A percentile compares a stretch with the other conserved stretches of the same genome.
These are phyloP conservation scores for Lacanobia wlatinum DNA, from an alignment of 2,888 invertebrate species.

Conservation along the genomic window DNA sequence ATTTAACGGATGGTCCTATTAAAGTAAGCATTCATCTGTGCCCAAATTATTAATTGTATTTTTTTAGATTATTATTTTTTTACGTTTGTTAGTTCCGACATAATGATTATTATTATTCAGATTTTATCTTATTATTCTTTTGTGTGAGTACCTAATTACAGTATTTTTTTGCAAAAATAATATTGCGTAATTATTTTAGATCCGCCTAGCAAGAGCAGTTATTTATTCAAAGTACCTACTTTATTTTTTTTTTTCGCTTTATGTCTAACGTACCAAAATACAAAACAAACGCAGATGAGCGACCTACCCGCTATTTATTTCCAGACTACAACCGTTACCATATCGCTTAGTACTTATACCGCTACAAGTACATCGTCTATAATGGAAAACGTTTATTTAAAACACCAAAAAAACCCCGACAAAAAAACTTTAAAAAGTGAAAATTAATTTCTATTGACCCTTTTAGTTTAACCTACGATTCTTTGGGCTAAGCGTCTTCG, in stretches of 20 bases:
- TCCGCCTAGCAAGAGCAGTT: too few relatives aligned
- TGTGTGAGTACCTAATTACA: slow-evolving; percentile 2
- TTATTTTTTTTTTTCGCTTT: too few relatives aligned
- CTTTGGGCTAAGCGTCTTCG: too few relatives aligned
- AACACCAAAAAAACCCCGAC: too few relatives aligned
- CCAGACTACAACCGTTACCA: neutral
- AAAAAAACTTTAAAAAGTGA: too few relatives aligned
- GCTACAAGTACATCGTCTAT: neutral
- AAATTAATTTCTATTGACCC: too few relatives aligned
- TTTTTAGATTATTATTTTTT: neutral
- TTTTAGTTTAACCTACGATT: too few relatives aligned
- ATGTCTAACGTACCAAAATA: too few relatives aligned
- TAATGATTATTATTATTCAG: slow-evolving; percentile 2
- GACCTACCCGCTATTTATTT: neutral
- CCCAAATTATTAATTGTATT: slow-evolving; percentile 3
- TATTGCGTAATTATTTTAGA: neutral
- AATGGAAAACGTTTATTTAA: neutral
- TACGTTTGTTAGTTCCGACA: neutral
- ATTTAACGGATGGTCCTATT: neutral
- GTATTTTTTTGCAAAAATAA: slow-evolving; percentile 15
- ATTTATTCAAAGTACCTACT: too few relatives aligned
- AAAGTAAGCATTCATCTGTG: neutral
- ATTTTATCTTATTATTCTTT: slow-evolving; percentile 12
- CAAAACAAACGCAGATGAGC: neutral
- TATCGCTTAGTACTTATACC: neutral